Evolutionary conservation across 2,797 vertebrate genomes (phyloP).

Genomic region (Parambassis ranga): DNA sequence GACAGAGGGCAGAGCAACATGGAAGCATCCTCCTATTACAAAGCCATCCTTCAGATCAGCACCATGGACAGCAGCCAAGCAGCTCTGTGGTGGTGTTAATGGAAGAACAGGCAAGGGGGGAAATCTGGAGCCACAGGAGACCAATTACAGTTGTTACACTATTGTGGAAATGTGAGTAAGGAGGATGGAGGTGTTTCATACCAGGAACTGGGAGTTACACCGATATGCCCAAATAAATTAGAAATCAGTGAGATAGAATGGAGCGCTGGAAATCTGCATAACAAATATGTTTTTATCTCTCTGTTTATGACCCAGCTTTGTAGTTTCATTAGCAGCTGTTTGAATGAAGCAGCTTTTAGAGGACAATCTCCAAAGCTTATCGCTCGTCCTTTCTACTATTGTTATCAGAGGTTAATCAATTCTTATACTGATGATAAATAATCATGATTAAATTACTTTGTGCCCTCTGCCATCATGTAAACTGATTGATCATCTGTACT

Average conservation of each 20-base stretch:
- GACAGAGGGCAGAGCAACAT: conserved; percentile 33
- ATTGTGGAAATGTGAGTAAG: conserved; percentile 44
- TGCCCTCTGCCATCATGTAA: not conserved
- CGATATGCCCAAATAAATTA: conserved; percentile 32
- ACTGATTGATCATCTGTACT: conserved; percentile 11
- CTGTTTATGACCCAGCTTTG: conserved; percentile 9
- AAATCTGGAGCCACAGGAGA: conserved; percentile 58
- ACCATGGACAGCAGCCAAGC: conserved; percentile 66
- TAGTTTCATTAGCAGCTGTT: conserved; percentile 1
- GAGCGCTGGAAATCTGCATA: conserved; percentile 27
- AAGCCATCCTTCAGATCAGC: conserved; percentile 60
- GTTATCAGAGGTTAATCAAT: not conserved
- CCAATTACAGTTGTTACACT: conserved; percentile 67
- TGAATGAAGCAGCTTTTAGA: not conserved
- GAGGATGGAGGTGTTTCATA: too few relatives aligned
- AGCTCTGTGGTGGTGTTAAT: conserved; percentile 58
- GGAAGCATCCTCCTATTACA: conserved; percentile 40
- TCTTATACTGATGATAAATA: not conserved
- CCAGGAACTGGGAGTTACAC: conserved; percentile 17
- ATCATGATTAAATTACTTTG: not conserved
- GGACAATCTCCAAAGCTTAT: not conserved
- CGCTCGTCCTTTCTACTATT: not conserved
- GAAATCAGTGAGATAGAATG: conserved; percentile 24
- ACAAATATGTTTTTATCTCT: not conserved
- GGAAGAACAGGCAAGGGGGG: conserved; percentile 56